phyloP scores from a whole-genome alignment of 1,140 invertebrate species.

The Leptopilina clavipes region DNA sequence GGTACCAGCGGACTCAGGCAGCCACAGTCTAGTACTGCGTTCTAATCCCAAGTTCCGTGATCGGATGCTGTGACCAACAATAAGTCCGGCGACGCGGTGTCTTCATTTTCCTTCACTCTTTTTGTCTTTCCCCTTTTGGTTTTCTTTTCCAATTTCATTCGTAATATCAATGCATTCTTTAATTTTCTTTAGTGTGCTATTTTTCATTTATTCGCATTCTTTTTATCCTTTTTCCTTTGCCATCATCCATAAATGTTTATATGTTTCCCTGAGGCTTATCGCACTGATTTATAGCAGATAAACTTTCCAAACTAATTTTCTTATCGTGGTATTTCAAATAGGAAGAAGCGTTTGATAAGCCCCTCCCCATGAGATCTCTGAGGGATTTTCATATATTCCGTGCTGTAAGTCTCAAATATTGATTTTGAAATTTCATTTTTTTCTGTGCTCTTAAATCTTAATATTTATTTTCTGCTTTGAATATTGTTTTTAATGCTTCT shows the following conservation, averaged over 20 bases:
- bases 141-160: not conserved
- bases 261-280: not conserved
- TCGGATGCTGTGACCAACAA: slow-evolving; percentile 77
- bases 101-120: slow-evolving; percentile 47
- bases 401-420: not conserved
- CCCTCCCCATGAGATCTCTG: not conserved
- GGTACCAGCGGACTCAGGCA: slow-evolving; percentile 72
- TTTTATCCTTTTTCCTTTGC: not conserved
- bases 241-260: not conserved
- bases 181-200: not conserved
- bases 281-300: not conserved
- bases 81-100: slow-evolving; percentile 71
- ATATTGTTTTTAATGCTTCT: not conserved
- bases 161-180: not conserved
- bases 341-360: not conserved
- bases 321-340: not conserved
- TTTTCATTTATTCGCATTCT: slow-evolving; percentile 9
- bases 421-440: not conserved
- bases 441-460: no score
- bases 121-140: slow-evolving; percentile 42
- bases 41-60: slow-evolving; percentile 75
- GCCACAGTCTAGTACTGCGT: slow-evolving; percentile 76
- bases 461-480: not conserved
- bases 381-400: not conserved
- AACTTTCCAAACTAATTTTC: not conserved